Evolutionary conservation across 2,113 vertebrate species (phyloP), one percentile per base, ranked within the genome.

Genomic region (Osmerus eperlanus): DNA sequence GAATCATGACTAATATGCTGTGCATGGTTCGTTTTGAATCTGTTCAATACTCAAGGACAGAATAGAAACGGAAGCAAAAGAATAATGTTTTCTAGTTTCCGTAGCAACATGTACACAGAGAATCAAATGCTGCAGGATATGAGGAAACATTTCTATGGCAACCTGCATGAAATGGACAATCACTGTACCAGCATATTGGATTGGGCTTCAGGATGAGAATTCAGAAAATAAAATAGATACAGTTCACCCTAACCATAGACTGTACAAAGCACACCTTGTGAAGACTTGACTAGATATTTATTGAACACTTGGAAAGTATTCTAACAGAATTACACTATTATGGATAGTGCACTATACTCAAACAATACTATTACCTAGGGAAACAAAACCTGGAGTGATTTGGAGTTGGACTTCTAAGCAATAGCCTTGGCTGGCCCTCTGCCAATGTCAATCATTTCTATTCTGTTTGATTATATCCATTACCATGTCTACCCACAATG

Each of bases 141-240:
- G 82, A 82, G 71, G 80, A 65, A 84, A 73, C 75, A 82, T 90
- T 74, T 54, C 88, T 73, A 90, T 90, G 88, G 86, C 68, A 86
- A 90, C 87, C 29, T 70, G 82, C 67, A 75, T 78, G 73, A 36
- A 72, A 65, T 67, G 74, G 76, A 25, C 54, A 67, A 18, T 56
- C 78, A 59, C 29, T 13, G 69, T 64, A 61, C 53, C 25, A 56
- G 61, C 51, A 47, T 18, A 23, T 14, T 62, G 59, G 60, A 29
- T 61, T 41, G 29, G 25, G 15, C 28, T 64, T 29, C 16, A 16
- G 15, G 64, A 23, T 65, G 64, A 19, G 21, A 25, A 23, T 12
- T n/a, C 18, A 41, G 25, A 4, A 32, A 32, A 36, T 23, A 62
- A 29, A 3, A 28, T 29, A 64, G 3, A 16, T 18, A 18, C 6